phyloP scores from a whole-genome alignment of 2,888 invertebrate species.

The Campaea margaritaria region DNA sequence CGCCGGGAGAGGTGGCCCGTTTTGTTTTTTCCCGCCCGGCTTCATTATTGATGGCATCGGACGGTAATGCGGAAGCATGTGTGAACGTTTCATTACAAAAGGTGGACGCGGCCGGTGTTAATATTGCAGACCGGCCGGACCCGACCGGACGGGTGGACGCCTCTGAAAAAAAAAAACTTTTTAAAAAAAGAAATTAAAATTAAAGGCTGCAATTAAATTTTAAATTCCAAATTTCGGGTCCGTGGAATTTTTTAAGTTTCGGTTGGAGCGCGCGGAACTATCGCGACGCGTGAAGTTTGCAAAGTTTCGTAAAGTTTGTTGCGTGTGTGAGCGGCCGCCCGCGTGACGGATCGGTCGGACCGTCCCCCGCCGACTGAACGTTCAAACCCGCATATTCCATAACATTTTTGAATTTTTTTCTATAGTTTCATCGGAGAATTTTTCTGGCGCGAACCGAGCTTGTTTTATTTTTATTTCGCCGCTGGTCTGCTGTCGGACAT shows the following conservation, averaged over 20 bases:
- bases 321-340: conserved; percentile 68
- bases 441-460: conserved; percentile 57
- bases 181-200: conserved; percentile 59
- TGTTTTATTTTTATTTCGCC: conserved; percentile 58
- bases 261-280: conserved; percentile 56
- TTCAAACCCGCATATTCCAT: conserved; percentile 18
- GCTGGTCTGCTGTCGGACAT: conserved; percentile 64
- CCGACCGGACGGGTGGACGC: conserved; percentile 83
- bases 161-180: conserved; percentile 70
- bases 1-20: conserved; percentile 83
- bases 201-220: conserved; percentile 57
- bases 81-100: conserved; percentile 86
- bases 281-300: conserved; percentile 71
- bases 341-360: conserved; percentile 56
- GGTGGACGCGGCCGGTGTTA: conserved; percentile 84
- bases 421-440: conserved; percentile 53
- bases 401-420: conserved; percentile 37
- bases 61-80: conserved; percentile 85
- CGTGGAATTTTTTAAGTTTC: conserved; percentile 49
- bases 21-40: conserved; percentile 86
- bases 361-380: conserved; percentile 39
- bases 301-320: conserved; percentile 71
- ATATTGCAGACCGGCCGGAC: conserved; percentile 84
- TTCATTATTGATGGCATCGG: conserved; percentile 86
- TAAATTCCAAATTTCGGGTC: conserved; percentile 48